phyloP scores from a whole-genome alignment of 2,888 invertebrate genomes.

The Pseudococcus viburni region DNA sequence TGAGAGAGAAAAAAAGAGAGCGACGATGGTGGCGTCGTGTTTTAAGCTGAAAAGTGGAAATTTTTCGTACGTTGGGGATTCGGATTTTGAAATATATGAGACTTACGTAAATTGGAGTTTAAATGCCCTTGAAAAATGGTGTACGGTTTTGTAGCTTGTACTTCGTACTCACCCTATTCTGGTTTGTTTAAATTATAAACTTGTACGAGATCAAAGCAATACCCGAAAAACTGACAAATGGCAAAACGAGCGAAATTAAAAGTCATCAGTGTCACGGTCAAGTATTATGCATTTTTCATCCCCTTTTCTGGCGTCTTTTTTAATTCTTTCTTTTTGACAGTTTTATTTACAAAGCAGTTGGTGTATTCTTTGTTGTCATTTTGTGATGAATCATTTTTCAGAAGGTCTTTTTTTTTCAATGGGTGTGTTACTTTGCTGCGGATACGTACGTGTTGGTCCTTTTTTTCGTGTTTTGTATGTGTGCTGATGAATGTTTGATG shows the following conservation, averaged over 20 bases:
- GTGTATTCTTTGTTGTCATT: neutral
- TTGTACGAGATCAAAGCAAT: neutral
- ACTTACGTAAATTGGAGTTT: neutral
- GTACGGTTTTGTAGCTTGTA: neutral
- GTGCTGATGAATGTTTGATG: conserved; percentile 22
- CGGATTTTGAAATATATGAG: neutral
- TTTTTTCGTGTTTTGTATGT: neutral
- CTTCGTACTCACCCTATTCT: neutral
- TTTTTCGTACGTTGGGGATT: neutral
- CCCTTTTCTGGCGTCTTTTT: neutral
- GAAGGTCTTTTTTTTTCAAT: neutral
- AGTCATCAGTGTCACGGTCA: conserved; percentile 31
- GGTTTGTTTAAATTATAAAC: neutral
- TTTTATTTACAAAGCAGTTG: neutral
- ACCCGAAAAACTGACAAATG: conserved; percentile 1
- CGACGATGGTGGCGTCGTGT: neutral
- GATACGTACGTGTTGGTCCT: neutral
- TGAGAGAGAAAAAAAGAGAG: too few species aligned
- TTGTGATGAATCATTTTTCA: conserved; percentile 23
- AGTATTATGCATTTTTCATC: neutral
- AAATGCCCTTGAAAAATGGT: neutral
- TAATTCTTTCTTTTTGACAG: neutral
- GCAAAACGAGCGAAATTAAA: conserved; percentile 25
- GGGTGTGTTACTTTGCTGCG: neutral
- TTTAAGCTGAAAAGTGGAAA: neutral